phyloP scores from a whole-genome alignment of 2,113 vertebrate genomes.

The Cyphomyrus discorhynchus region DNA sequence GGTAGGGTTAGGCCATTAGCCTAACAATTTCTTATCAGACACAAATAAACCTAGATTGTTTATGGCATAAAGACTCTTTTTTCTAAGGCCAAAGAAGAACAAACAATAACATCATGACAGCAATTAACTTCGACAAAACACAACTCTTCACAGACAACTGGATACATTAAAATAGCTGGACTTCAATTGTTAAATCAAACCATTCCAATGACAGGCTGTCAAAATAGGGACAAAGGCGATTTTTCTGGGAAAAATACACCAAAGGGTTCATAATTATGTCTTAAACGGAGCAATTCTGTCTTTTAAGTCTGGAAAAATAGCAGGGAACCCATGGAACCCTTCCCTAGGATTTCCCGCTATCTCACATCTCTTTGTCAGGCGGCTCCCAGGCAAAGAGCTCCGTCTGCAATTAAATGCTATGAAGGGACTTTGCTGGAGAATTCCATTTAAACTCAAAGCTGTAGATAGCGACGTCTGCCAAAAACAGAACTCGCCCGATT shows the following conservation, averaged over 20 bases:
- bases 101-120: neutral
- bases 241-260: constrained; percentile 21
- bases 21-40: neutral
- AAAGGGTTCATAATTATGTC: constrained; percentile 25
- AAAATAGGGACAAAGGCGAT: neutral
- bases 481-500: neutral
- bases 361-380: constrained; percentile 19
- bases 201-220: constrained; percentile 16
- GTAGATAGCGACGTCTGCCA: neutral
- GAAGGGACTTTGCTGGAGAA: neutral
- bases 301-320: constrained; percentile 19
- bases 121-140: neutral
- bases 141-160: constrained; percentile 20
- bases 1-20: neutral
- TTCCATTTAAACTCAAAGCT: neutral
- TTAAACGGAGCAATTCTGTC: constrained; percentile 17
- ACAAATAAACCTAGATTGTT: neutral
- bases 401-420: neutral
- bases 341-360: constrained; percentile 22
- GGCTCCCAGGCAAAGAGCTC: neutral
- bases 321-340: neutral
- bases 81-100: neutral
- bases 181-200: constrained; percentile 21
- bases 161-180: constrained; percentile 17
- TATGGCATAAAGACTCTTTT: neutral